Evolutionary conservation across 2,888 invertebrate species (phyloP), one percentile per base, ranked within the genome.

Genomic region (Andrena trimmerana): DNA sequence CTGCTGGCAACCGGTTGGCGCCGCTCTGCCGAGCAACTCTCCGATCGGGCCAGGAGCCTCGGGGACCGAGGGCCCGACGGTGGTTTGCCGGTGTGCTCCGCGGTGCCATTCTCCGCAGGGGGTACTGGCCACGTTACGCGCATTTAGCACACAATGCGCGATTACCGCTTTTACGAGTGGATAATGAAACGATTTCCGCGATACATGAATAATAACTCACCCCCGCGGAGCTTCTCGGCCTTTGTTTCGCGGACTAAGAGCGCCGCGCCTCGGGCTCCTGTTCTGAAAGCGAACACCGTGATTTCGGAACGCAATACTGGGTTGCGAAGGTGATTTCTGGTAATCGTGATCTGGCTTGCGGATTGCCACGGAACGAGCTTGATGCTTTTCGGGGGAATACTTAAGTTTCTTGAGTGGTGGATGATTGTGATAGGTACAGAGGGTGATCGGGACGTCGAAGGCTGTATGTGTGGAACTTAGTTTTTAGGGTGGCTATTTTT

Each of bases 111-210:
- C 82, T 87, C 82, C 69, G 83, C 81, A 54, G 84, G 82, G 76
- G 86, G 80, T 77, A 81, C 69, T 33, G 77, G 48, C 68, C 78
- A 79, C 63, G 79, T 81, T 83, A 81, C 77, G 60, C 69, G 81
- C 78, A 78, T 86, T 86, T 88, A 86, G 84, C 84, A 84, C 83
- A 88, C 88, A 88, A 88, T 86, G 78, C 85, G 73, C 85, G 88
- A 83, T 88, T 82, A 77, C 78, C 62, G 79, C 69, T 81, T 57
- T 83, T 84, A 85, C 80, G 82, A 83, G 80, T 78, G 78, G 88
- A 82, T 86, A 88, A 88, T 88, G 86, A 88, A 88, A 88, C 79
- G 86, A 88, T 88, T 86, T 84, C 71, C 83, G 77, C 74, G 84
- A 74, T 86, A 79, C 83, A 54, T 73, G 82, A 78, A 76, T 79